Conservation (phyloP, 2,888 invertebrate genomes). For the Psylliodes chrysocephalus region DNA sequence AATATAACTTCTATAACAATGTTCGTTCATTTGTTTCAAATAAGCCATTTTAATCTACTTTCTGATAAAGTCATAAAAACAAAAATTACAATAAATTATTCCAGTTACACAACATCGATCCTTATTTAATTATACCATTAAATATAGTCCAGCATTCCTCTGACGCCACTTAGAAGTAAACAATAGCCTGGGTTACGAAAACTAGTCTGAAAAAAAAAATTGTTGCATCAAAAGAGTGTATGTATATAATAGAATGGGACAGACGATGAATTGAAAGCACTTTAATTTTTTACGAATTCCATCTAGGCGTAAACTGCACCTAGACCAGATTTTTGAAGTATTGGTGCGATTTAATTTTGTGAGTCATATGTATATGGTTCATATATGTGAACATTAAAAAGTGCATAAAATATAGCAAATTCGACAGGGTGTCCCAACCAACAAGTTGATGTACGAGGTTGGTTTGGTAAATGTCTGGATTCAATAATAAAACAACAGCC, state of each 20-base stretch:
- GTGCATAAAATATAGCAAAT: too few relatives aligned
- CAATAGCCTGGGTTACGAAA: slow-evolving; percentile 6
- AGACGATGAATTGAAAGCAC: neutral
- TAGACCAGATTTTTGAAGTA: neutral
- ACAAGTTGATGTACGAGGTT: too few relatives aligned
- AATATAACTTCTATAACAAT: too few relatives aligned
- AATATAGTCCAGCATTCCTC: slow-evolving; percentile 1
- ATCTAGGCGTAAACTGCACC: slow-evolving; percentile 7
- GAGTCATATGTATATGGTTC: neutral
- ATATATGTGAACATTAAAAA: neutral
- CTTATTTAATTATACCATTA: neutral
- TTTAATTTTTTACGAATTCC: slow-evolving; percentile 10
- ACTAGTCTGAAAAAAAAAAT: neutral
- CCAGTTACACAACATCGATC: neutral
- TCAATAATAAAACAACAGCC: too few relatives aligned
- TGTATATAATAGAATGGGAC: neutral
- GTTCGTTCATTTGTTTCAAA: too few relatives aligned
- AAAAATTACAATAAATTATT: neutral
- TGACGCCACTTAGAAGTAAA: neutral
- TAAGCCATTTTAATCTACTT: too few relatives aligned
- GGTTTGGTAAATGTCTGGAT: too few relatives aligned
- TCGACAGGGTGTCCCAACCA: too few relatives aligned
- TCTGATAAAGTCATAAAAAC: neutral
- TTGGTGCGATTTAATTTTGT: neutral
- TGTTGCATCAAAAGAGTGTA: neutral